A percentile compares a stretch with the other conserved stretches of the same genome.
Evolutionary conservation across 2,797 vertebrate genomes (phyloP).

Genomic region (Streptopelia turtur): DNA sequence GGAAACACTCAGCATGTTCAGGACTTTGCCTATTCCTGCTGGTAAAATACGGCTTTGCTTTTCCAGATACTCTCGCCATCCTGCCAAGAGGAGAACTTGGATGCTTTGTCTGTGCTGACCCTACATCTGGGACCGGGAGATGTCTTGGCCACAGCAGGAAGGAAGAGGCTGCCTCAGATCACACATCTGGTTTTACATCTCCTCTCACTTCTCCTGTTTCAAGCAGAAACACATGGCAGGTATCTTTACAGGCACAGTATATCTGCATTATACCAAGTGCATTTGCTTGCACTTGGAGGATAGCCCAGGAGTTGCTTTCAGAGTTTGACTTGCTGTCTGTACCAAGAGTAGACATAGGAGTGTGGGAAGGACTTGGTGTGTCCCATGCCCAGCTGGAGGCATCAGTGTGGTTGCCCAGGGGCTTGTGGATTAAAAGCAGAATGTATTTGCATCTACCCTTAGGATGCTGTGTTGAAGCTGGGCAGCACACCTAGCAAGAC

Average conservation of each 20-base stretch:
- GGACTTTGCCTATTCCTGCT: constrained; percentile 1
- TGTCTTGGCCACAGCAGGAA: neutral
- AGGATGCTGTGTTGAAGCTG: neutral
- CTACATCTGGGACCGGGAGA: neutral
- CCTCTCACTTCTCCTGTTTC: neutral
- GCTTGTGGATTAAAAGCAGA: neutral
- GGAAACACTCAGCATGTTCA: neutral
- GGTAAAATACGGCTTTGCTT: neutral
- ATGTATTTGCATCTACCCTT: neutral
- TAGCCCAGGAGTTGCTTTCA: neutral
- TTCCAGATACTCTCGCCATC: neutral
- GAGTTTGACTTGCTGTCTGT: neutral
- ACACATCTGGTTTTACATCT: constrained; percentile 40
- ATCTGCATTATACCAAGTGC: neutral
- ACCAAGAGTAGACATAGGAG: neutral
- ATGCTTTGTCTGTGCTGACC: constrained; percentile 37
- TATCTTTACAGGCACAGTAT: neutral
- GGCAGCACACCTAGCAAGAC: neutral
- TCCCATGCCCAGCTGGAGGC: neutral
- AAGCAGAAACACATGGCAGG: constrained; percentile 44
- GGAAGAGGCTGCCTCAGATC: neutral
- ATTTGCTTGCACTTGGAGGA: neutral
- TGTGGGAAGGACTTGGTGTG: neutral
- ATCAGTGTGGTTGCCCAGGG: neutral
- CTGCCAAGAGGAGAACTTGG: neutral